phyloP scores from a whole-genome alignment of 1,140 invertebrate genomes.

The Zaprionus ornatus region DNA sequence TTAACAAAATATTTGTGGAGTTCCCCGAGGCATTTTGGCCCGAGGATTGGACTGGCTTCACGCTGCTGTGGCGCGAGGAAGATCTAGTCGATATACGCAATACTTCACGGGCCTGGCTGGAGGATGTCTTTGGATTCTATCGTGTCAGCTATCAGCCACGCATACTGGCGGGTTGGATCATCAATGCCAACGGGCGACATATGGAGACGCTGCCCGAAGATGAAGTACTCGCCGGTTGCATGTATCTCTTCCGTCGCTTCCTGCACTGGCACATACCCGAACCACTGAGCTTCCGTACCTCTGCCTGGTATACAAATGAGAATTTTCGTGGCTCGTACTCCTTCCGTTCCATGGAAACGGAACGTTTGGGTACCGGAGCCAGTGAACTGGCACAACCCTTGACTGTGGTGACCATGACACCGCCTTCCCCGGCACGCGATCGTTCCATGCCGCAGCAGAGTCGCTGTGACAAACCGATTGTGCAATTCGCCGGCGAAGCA shows the following conservation, averaged over 20 bases:
- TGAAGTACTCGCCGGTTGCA: slow-evolving; percentile 84
- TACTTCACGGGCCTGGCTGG: slow-evolving; percentile 85
- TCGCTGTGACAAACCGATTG: slow-evolving; percentile 85
- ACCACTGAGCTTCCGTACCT: slow-evolving; percentile 72
- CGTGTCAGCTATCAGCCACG: slow-evolving; percentile 87
- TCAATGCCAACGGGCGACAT: slow-evolving; percentile 85
- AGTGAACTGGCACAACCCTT: slow-evolving; percentile 84
- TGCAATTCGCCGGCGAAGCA: slow-evolving; percentile 90
- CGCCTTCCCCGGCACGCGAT: slow-evolving; percentile 29
- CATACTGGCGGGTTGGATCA: slow-evolving; percentile 88
- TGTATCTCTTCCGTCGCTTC: slow-evolving; percentile 84
- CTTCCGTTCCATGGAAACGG: slow-evolving; percentile 87
- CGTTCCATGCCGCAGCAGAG: slow-evolving; percentile 49
- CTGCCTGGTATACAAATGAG: slow-evolving; percentile 88
- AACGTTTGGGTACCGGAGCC: slow-evolving; percentile 85
- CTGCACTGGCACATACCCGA: slow-evolving; percentile 72
- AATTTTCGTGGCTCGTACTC: slow-evolving; percentile 89
- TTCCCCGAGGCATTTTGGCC: slow-evolving; percentile 89
- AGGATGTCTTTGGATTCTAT: slow-evolving; percentile 88
- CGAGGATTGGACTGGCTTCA: slow-evolving; percentile 84
- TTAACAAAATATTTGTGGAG: slow-evolving; percentile 91
- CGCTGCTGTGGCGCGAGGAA: slow-evolving; percentile 85
- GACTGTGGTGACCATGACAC: slow-evolving; percentile 64
- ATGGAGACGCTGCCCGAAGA: slow-evolving; percentile 85
- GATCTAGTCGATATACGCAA: slow-evolving; percentile 86